These are phyloP conservation scores for Hybognathus amarus DNA, from an alignment of 2,797 vertebrate genomes.

Conservation along the genomic window DNA sequence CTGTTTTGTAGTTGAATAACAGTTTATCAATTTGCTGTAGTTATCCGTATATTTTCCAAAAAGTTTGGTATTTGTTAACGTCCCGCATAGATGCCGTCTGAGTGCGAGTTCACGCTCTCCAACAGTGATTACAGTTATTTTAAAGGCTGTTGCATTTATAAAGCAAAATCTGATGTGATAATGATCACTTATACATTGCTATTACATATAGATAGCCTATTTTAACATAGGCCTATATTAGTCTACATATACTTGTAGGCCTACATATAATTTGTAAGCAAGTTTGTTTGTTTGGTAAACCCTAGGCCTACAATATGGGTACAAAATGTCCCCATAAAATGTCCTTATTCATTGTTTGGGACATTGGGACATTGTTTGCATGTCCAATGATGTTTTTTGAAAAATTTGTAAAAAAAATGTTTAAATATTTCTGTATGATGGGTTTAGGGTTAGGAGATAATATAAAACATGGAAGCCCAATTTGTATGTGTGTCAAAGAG, in stretches of 20 bases:
- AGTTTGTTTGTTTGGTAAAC: not conserved
- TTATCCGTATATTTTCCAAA: not conserved
- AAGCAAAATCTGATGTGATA: not conserved
- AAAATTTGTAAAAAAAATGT: not conserved
- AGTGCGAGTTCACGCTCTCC: not conserved
- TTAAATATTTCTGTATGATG: not conserved
- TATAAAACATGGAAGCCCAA: too few species aligned
- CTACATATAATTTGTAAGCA: not conserved
- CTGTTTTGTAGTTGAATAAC: not conserved
- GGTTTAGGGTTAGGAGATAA: not conserved
- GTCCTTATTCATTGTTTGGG: too few species aligned
- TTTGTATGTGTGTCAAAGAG: too few species aligned
- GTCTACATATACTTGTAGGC: too few species aligned
- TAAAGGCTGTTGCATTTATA: not conserved
- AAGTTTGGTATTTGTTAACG: not conserved
- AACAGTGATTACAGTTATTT: not conserved
- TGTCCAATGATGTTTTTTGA: not conserved
- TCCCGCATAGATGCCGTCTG: slow-evolving; percentile 16
- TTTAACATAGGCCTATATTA: not conserved
- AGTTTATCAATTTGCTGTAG: not conserved
- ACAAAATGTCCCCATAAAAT: too few species aligned
- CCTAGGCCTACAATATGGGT: too few species aligned
- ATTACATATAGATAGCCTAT: not conserved
- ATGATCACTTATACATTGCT: not conserved
- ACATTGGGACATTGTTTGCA: not conserved